phyloP scores from a whole-genome alignment of 2,888 invertebrate genomes.

The Salticus scenicus region DNA sequence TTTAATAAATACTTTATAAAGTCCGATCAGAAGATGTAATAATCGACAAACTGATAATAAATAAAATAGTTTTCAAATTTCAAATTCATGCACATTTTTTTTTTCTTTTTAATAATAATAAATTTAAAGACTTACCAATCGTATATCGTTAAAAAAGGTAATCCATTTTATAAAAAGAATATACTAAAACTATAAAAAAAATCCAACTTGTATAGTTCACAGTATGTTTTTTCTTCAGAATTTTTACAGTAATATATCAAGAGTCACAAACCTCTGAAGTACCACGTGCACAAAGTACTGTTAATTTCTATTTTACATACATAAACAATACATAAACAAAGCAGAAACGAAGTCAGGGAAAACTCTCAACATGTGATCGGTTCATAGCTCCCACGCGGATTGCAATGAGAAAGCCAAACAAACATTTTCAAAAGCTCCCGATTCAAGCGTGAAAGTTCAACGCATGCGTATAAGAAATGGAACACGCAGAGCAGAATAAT shows the following conservation, averaged over 20 bases:
- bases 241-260: too few species aligned
- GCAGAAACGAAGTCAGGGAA: not conserved
- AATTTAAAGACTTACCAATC: too few species aligned
- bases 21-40: too few species aligned
- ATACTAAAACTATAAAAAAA: not conserved
- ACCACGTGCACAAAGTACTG: too few species aligned
- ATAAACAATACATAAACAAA: not conserved
- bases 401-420: slow-evolving; percentile 1
- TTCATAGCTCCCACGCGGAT: slow-evolving; percentile 20
- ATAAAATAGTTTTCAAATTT: too few species aligned
- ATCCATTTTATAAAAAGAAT: not conserved
- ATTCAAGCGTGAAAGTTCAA: slow-evolving; percentile 20
- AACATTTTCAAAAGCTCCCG: not conserved
- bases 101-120: too few species aligned
- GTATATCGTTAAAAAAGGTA: not conserved
- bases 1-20: too few species aligned
- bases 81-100: too few species aligned
- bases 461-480: slow-evolving; percentile 37
- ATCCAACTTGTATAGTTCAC: not conserved
- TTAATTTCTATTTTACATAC: too few species aligned
- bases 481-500: slow-evolving; percentile 1
- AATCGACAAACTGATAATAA: too few species aligned
- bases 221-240: not conserved
- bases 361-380: not conserved
- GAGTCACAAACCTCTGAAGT: too few species aligned